These are phyloP conservation scores for Phalanger gymnotis DNA, from an alignment of 2,797 vertebrate species.

Conservation along the genomic window DNA sequence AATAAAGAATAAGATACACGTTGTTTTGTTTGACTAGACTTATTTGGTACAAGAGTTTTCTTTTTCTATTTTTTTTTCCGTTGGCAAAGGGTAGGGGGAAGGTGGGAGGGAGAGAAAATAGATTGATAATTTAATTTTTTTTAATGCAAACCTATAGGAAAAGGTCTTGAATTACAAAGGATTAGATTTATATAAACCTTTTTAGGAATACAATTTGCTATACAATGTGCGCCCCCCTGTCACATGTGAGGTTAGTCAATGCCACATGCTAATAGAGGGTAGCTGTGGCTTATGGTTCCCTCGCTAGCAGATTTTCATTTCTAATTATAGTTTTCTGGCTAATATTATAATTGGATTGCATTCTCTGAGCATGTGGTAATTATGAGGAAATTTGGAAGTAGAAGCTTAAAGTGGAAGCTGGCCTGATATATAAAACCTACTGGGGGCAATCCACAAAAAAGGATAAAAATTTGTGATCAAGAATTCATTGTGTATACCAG, in stretches of 20 bases:
- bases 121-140: not conserved
- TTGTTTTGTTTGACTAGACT: not conserved
- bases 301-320: not conserved
- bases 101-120: not conserved
- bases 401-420: not conserved
- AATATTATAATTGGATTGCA: slow-evolving; percentile 8
- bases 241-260: not conserved
- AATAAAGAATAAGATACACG: not conserved
- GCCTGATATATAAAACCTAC: not conserved
- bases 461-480: not conserved
- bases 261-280: not conserved
- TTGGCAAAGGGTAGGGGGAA: not conserved
- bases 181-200: not conserved
- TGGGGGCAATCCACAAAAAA: not conserved
- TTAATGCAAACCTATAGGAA: not conserved
- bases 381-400: not conserved
- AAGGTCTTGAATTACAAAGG: slow-evolving; percentile 26
- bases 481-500: not conserved
- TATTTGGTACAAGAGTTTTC: not conserved
- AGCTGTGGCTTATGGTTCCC: not conserved
- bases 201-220: slow-evolving; percentile 10
- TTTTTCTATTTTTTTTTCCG: not conserved
- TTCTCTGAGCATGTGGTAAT: not conserved
- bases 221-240: not conserved
- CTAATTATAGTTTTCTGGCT: not conserved